Base-by-base conservation (phyloP, 2,113 vertebrate genomes). In the Sinocyclocheilus rhinocerous region DNA sequence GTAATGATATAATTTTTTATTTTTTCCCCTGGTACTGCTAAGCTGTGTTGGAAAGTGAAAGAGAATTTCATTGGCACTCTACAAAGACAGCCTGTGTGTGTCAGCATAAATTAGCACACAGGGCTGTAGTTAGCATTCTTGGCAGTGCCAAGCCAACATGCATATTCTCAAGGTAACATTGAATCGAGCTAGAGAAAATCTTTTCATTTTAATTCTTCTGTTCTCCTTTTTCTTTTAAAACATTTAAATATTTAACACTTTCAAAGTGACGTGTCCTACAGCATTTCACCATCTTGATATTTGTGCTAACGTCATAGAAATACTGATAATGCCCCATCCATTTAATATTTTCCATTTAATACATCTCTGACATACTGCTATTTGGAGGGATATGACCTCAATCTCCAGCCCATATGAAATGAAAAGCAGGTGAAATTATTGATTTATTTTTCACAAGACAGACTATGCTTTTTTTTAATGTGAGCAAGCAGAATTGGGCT, bases 371-470 rank as follows among this genome's bases (percentile, higher is more conserved):
- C 33, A 18, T 39, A 83, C 73, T 84, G 81, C 50, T 73, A 42
- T 73, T 57, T 84, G 69, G 20, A 84, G 2, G 69, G 81, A 84
- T 73, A 59, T 84, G 83, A 75, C 45, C 70, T 55, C 80, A 81
- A 63, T 81, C 33, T 36, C 48, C 4, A 8, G 72, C 65, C 45
- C 13, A 87, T 77, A 72, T 78, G 24, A 59, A 84, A 69, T 59
- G 52, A 70, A 80, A 85, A 70, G 20, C 81, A 57, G 81, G 48
- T 24, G 13, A 59, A 84, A 84, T 84, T 84, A 84, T 61, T 78
- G 81, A 84, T 72, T 87, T 87, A 16, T 79, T 79, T 84, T 87
- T 79, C 73, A 87, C 65, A 24, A 87, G 81, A 84, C 48, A 83
- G 72, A 57, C 75, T 20, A 48, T 73, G 81, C 50, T 83, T 72